These are phyloP conservation scores for Peromyscus polionotus DNA, from an alignment of 2,113 vertebrate species.

Conservation along the genomic window DNA sequence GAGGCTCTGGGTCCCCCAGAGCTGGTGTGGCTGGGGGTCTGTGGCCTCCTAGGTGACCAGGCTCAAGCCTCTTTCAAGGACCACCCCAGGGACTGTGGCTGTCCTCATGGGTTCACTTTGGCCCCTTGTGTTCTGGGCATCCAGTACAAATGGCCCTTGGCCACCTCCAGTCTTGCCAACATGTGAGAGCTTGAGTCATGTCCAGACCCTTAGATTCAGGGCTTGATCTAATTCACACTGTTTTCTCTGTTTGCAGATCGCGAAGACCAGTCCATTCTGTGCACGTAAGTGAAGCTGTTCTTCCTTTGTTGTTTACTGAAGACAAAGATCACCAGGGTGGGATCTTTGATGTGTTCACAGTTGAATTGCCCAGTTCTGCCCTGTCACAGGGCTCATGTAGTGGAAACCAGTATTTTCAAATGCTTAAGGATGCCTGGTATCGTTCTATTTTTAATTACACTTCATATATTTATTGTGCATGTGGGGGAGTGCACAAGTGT, in stretches of 20 bases:
- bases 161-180: neutral
- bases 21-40: neutral
- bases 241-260: slow-evolving; percentile 91
- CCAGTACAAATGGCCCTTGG: neutral
- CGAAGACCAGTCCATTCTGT: slow-evolving; percentile 98
- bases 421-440: neutral
- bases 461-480: neutral
- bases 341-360: neutral
- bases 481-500: neutral
- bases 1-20: neutral
- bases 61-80: neutral
- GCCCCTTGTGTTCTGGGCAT: neutral
- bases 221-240: slow-evolving; percentile 43
- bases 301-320: neutral
- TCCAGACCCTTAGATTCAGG: neutral
- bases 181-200: accelerated
- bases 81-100: neutral
- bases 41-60: neutral
- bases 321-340: neutral
- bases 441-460: neutral
- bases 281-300: slow-evolving; percentile 94
- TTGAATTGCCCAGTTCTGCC: neutral
- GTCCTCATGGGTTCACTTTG: neutral
- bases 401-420: neutral
- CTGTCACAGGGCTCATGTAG: neutral